Percentiles rank a stretch among this genome's conserved stretches.
phyloP scores from a whole-genome alignment of 2,113 vertebrate species.

The Panurus biarmicus region DNA sequence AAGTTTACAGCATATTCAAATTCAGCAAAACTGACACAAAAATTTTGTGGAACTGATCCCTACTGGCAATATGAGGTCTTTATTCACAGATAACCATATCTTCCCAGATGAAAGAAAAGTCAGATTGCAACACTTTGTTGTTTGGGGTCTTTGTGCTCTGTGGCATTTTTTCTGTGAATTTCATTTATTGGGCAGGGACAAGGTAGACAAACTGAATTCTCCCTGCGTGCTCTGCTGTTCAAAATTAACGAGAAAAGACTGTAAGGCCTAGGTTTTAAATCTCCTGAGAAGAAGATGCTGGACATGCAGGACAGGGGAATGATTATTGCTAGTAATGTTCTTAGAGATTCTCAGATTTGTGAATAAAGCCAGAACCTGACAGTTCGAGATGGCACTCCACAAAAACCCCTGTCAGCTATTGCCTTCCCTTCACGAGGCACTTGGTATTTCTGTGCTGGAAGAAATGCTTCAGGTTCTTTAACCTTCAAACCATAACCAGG shows the following conservation, averaged over 20 bases:
- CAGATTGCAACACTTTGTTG: background rate
- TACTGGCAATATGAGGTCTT: background rate
- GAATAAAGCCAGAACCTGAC: background rate
- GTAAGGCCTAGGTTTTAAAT: background rate
- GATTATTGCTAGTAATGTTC: background rate
- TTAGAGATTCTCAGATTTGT: background rate
- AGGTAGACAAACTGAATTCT: background rate
- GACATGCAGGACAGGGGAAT: background rate
- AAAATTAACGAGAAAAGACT: background rate
- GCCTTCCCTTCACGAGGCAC: accelerated
- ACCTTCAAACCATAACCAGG: background rate
- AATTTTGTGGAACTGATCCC: background rate
- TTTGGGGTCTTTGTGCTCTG: background rate
- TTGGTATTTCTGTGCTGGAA: background rate
- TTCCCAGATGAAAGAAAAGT: background rate
- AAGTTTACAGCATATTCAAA: background rate
- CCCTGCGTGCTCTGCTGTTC: background rate
- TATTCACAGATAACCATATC: background rate
- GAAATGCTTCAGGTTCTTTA: background rate
- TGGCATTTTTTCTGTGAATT: background rate
- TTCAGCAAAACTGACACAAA: background rate
- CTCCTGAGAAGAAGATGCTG: background rate
- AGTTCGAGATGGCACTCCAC: accelerated
- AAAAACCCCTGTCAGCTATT: background rate
- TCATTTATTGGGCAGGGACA: background rate